Evolutionary conservation across 2,888 invertebrate species (phyloP), one percentile per base, ranked within the genome.

Genomic region (Thymelicus acteon): DNA sequence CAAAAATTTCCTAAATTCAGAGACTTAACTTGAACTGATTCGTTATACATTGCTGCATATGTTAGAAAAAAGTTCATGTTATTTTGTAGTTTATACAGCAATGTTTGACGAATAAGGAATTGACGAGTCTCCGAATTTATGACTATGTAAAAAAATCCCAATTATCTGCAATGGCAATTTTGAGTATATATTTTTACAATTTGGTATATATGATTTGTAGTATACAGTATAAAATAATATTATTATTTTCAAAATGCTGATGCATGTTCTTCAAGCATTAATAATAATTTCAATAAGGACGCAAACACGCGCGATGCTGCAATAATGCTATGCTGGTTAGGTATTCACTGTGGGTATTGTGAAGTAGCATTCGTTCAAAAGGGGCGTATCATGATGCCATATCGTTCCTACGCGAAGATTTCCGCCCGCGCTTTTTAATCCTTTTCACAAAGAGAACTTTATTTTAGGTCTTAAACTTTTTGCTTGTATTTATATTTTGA

Each of bases 371-470:
- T 19, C n/a, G n/a, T 67, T 61, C 13, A 52, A 60, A 40, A 52
- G 60, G 67, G 52, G 61, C 67, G 67, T 67, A 40, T 61, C 49
- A n/a, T 31, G 8, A 19, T 61, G 67, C 61, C 61, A 54, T 39
- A 67, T 44, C 31, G 67, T 67, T 67, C 61, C 67, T 67, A 67
- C 24, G 52, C 52, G 19, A 13, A 67, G 65, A 40, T 48, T 37
- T 66, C 57, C 39, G 60, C 60, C 61, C 67, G 39, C 49, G 52
- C 52, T 61, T 67, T 60, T 60, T 52, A 60, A 67, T 60, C 40
- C 44, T n/a, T 61, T 66, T 66, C 47, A 66, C n/a, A 57, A n/a
- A 62, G 7, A 15, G 49, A 7, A 52, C 49, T n/a, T 19, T 10
- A 15, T 52, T 19, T 19, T 12, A 44, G 2, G 7, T 10, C 44